A percentile compares a stretch with the other conserved stretches of the same genome.
These are phyloP conservation scores for Pterocles orientalis DNA, from an alignment of 2,113 vertebrate species.

Conservation along the genomic window DNA sequence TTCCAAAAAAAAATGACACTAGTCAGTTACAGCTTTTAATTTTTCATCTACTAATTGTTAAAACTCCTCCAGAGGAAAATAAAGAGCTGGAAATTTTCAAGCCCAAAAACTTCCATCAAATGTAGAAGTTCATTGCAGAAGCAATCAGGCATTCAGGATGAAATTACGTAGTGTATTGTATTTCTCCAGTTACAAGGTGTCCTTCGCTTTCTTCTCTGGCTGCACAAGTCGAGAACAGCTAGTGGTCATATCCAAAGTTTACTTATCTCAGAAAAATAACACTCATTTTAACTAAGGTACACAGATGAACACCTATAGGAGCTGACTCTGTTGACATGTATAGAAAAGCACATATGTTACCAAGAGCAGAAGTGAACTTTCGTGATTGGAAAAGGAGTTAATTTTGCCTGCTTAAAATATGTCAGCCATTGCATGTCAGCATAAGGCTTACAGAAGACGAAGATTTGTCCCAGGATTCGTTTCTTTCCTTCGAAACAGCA, in stretches of 20 bases:
- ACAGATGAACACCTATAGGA: not conserved
- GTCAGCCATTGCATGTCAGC: not conserved
- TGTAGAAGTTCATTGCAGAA: not conserved
- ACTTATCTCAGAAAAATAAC: not conserved
- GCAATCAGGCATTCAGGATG: not conserved
- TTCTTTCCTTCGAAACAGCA: not conserved
- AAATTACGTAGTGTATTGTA: not conserved
- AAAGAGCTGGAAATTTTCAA: not conserved
- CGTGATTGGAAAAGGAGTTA: not conserved
- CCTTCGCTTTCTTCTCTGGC: not conserved
- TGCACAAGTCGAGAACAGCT: not conserved
- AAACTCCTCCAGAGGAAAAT: not conserved
- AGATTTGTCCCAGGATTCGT: constrained; percentile 5
- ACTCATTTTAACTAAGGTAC: not conserved
- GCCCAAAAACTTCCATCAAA: not conserved
- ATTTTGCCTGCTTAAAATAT: not conserved
- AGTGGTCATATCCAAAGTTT: not conserved
- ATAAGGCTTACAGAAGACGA: constrained; percentile 12
- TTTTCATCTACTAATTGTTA: not conserved
- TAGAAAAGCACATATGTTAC: not conserved
- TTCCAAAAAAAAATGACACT: not conserved
- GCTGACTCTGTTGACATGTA: not conserved
- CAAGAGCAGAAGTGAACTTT: not conserved
- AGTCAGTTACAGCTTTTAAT: not conserved
- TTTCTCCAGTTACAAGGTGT: not conserved